phyloP scores from a whole-genome alignment of 2,888 invertebrate species.

The Apoda limacodes region DNA sequence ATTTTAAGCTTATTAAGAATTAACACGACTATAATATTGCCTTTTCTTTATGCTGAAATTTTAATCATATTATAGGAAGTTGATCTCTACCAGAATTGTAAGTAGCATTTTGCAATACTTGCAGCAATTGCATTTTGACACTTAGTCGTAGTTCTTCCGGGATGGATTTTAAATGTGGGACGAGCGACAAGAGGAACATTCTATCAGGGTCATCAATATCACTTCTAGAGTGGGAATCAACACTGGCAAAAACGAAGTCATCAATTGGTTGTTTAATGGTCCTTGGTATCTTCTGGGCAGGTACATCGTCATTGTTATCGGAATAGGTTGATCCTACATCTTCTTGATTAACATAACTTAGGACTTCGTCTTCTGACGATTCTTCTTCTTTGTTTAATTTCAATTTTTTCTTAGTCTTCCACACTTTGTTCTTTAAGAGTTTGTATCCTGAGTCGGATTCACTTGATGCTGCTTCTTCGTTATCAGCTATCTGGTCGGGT shows the following conservation, averaged over 20 bases:
- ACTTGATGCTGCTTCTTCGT: conserved; percentile 23
- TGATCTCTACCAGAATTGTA: conserved; percentile 30
- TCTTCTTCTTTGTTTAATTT: conserved; percentile 33
- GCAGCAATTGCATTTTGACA: conserved; percentile 57
- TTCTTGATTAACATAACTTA: conserved; percentile 23
- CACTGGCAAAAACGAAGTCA: conserved; percentile 52
- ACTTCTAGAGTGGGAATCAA: conserved; percentile 29
- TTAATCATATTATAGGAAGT: too few species aligned
- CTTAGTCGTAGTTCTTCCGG: conserved; percentile 47
- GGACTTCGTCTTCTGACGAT: conserved; percentile 37
- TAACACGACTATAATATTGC: too few species aligned
- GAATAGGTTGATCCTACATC: conserved; percentile 27
- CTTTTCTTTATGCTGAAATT: too few species aligned
- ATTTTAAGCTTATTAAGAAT: too few species aligned
- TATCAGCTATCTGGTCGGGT: conserved; percentile 24
- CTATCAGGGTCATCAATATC: conserved; percentile 49
- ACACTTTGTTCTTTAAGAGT: conserved; percentile 25
- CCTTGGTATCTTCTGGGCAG: conserved; percentile 24
- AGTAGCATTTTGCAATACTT: conserved; percentile 48
- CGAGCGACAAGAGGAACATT: conserved; percentile 49
- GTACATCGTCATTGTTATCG: conserved; percentile 21
- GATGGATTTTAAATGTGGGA: conserved; percentile 51
- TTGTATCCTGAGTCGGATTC: conserved; percentile 34
- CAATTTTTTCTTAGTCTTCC: conserved; percentile 36
- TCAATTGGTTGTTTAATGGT: conserved; percentile 21